These are phyloP conservation scores for Xenus cinereus DNA, from an alignment of 2,113 vertebrate genomes.

Conservation along the genomic window DNA sequence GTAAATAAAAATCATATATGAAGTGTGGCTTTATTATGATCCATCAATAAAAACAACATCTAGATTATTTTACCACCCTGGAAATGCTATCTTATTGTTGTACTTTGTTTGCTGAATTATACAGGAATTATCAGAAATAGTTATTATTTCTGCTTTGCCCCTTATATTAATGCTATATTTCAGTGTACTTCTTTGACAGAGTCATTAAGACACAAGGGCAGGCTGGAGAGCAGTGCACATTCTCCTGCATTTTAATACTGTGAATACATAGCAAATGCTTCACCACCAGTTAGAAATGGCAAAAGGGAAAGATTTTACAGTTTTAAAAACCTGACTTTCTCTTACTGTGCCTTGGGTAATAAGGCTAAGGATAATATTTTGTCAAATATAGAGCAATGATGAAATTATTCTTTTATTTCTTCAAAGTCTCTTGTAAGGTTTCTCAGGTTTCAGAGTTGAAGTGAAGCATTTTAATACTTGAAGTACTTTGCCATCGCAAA, in stretches of 20 bases:
- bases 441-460: neutral
- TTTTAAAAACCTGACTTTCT: neutral
- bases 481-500: neutral
- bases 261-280: neutral
- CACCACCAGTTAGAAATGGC: neutral
- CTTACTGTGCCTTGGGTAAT: neutral
- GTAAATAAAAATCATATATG: neutral
- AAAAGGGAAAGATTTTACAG: neutral
- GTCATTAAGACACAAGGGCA: neutral
- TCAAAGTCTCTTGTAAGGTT: neutral
- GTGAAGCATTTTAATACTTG: neutral
- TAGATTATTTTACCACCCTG: neutral
- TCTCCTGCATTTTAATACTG: neutral
- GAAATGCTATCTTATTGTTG: neutral
- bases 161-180: conserved; percentile 38
- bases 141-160: neutral
- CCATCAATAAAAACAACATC: neutral
- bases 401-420: neutral
- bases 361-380: neutral
- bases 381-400: neutral
- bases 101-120: neutral
- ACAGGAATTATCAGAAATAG: neutral
- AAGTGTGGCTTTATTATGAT: neutral
- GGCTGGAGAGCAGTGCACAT: neutral
- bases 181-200: neutral